Base-by-base conservation (phyloP, 2,888 invertebrate species). In the Cephus sareptanus region DNA sequence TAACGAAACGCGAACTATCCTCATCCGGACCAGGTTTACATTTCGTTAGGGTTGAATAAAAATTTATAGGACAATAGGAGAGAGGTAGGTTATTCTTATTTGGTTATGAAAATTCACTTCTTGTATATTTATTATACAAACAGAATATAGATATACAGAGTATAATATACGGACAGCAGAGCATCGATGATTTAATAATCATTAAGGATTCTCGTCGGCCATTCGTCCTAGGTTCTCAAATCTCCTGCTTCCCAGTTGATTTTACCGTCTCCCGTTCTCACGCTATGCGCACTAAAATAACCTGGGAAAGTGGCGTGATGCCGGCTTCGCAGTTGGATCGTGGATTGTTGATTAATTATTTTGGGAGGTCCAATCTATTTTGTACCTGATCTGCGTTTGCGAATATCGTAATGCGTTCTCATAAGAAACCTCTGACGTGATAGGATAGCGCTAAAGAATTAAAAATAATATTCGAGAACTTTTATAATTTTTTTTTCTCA, bases 261-360 rank as follows among this genome's bases (percentile, higher is more conserved):
- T 23, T 56, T 56, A 15, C 23, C 56, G 6, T 56, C 56, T 56
- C 56, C 56, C 56, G 23, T 56, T 56, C 23, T 56, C 23, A 56
- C 34, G 70, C 35, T 13, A 35, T 74, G 6, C 12, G 75, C n/a
- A 37, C 77, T 77, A 77, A 77, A 77, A 75, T 77, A 77, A 75
- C 37, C n/a, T 15, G 37, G 75, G 37, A 75, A 75, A 75, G 71
- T 77, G 77, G 77, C 77, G 75, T 77, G 77, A 77, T 77, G 74
- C 56, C 76, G 56, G 77, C 77, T 77, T 75, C 77, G 77, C 77
- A 77, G 77, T 77, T 77, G 77, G 77, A 77, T 77, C 70, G 75
- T 40, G 70, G 71, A 77, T 77, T 77, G 77, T 77, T 77, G 75
- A 77, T 77, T 75, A 74, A 77, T 75, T 34, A 77, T 77, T 77